phyloP scores from a whole-genome alignment of 1,140 invertebrate genomes.

The Rhyacophila brunnea region DNA sequence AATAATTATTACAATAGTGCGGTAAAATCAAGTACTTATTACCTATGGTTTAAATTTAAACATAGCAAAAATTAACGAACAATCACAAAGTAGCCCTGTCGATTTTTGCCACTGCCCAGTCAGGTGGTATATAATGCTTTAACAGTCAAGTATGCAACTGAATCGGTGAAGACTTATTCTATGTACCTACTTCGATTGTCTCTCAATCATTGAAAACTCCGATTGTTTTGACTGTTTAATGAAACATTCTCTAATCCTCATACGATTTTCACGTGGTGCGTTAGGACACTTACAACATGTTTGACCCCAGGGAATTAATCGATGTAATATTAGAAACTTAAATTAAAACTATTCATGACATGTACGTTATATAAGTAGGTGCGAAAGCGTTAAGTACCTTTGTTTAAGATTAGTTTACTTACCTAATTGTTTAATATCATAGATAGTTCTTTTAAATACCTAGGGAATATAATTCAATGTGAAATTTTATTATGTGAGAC shows the following conservation, averaged over 20 bases:
- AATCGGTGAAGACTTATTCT: too few relatives aligned
- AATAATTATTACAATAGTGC: too few relatives aligned
- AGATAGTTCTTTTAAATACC: conserved; percentile 33
- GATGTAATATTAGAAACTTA: conserved; percentile 19
- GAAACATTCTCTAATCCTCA: not conserved
- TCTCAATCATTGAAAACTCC: too few relatives aligned
- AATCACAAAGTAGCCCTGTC: too few relatives aligned
- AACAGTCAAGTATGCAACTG: too few relatives aligned
- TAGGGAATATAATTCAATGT: conserved; percentile 36
- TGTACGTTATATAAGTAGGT: conserved; percentile 26
- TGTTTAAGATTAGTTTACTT: conserved; percentile 26
- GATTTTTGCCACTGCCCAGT: too few relatives aligned
- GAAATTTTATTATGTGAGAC: conserved; percentile 37
- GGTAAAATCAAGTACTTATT: too few relatives aligned
- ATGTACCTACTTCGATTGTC: too few relatives aligned
- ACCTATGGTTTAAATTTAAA: too few relatives aligned
- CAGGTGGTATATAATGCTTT: too few relatives aligned
- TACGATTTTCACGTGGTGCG: conserved; percentile 8
- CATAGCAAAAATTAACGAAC: too few relatives aligned
- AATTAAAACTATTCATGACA: conserved; percentile 30
- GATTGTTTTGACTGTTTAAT: not conserved
- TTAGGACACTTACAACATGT: conserved; percentile 4
- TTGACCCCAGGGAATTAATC: conserved; percentile 28
- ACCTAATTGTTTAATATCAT: conserved; percentile 34
- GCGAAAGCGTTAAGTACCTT: conserved; percentile 24